Evolutionary conservation across 2,797 vertebrate genomes (phyloP), one percentile per base, ranked within the genome.

Genomic region (Arnoldichthys spilopterus): DNA sequence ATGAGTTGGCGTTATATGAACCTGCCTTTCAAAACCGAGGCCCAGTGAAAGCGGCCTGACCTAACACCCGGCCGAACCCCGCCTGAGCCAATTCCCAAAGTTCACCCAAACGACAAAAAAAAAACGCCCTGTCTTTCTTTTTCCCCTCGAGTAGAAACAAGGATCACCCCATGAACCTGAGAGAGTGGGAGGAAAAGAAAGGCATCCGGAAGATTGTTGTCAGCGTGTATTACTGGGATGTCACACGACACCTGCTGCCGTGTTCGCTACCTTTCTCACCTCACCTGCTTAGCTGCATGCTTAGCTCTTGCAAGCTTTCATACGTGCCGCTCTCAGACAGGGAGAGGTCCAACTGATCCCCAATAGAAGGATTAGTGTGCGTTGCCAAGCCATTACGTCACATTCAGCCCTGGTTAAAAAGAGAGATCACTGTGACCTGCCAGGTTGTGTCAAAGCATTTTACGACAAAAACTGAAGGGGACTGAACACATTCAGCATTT

Each of bases 1-100:
- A 83, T 83, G 87, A 87, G 84, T 86, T 87, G 85, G 84, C 76
- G 89, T 88, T 88, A 88, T 87, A 80, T 87, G 88, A 90, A 85
- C 86, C 89, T 87, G 83, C 84, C 84, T 89, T 86, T 85, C 51
- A 80, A 76, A 82, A 82, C 56, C 58, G n/a, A 77, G 71, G 68
- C 79, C 5, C 58, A 74, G 73, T 84, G 80, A 85, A 83, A 82
- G 85, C 70, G 64, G 49, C 49, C 78, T 87, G 83, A 85, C 83
- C 83, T 84, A 84, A 86, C 82, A 84, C 82, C 82, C 77, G 77
- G 68, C 61, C 72, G 73, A 74, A 79, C 77, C 76, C 72, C 69
- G 78, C 80, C 71, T 70, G 70, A 86, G 83, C 78, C 84, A 77
- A 84, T 85, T 80, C 84, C 51, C 82, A 85, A 84, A 86, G 79